Evolutionary conservation across 2,797 vertebrate species (phyloP), one percentile per base, ranked within the genome.

Genomic region (Crenichthys baileyi): DNA sequence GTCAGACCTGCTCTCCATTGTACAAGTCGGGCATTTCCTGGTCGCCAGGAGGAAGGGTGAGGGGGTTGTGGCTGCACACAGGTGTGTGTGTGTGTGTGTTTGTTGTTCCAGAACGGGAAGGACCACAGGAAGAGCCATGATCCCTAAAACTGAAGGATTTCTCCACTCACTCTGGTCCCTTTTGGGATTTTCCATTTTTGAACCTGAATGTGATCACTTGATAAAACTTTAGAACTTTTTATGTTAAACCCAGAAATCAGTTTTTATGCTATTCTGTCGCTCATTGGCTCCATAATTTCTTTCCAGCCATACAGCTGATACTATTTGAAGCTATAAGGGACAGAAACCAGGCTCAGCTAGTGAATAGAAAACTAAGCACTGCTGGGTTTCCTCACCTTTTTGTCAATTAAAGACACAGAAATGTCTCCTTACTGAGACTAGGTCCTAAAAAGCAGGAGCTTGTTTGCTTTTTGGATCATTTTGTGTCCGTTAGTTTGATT

Each of bases 21-120:
- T 91, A 87, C 75, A 13, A 82, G 53, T 50, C 11, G 72, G 81
- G 85, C 85, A 91, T 92, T 95, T 95, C 93, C 94, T 93, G 79
- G 87, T 92, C 79, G 81, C 88, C 80, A 87, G 86, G 80, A 87
- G 90, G 93, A 93, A 86, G 92, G 85, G 77, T 70, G 77, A 41
- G 63, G 82, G 79, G 63, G 72, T 85, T 31, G 50, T 36, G 56
- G 70, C 31, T 56, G 41, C 60, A 79, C 78, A 75, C 89, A 89
- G 83, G 92, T 92, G 84, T 90, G 79, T 88, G 74, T 86, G 22
- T 85, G 68, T 84, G 79, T 79, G 53, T 53, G n/a, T 58, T n/a
- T n/a, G 22, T 7, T 85, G 39, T 65, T 24, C 41, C 58, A 77
- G 51, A 26, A 77, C 24, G 39, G 39, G 75, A 72, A 83, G 82